Conservation (phyloP, 2,888 invertebrate species). For the Hybos culiciformis region DNA sequence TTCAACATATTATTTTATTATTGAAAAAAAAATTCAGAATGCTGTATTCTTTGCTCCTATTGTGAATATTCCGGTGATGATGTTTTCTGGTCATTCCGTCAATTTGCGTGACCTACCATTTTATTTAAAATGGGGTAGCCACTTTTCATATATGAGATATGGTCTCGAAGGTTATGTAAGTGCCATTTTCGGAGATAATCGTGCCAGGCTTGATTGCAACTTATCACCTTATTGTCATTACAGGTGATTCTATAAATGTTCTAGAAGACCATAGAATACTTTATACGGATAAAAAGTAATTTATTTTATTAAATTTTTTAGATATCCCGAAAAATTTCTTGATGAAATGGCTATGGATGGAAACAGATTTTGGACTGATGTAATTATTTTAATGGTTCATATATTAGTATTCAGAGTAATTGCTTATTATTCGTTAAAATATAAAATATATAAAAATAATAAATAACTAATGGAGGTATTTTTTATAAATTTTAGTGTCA, state of each 20-base stretch:
- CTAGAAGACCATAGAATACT: too few species aligned
- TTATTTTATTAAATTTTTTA: conserved; percentile 22
- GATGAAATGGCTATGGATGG: conserved; percentile 66
- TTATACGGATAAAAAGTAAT: too few species aligned
- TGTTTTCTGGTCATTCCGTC: conserved; percentile 94
- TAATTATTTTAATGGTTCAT: conserved; percentile 54
- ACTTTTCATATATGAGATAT: conserved; percentile 81
- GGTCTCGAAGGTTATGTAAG: conserved; percentile 76
- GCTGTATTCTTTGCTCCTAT: conserved; percentile 91
- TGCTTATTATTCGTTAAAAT: conserved; percentile 61
- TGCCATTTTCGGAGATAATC: conserved; percentile 69
- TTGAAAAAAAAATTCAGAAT: conserved; percentile 46
- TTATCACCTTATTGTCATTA: conserved; percentile 68
- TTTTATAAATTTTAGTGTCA: too few species aligned
- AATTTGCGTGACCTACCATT: conserved; percentile 71
- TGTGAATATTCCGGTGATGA: conserved; percentile 84
- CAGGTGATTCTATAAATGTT: too few species aligned
- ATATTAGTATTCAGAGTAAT: conserved; percentile 49
- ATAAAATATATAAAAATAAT: too few species aligned
- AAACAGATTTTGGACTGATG: conserved; percentile 73
- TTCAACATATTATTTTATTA: conserved; percentile 3
- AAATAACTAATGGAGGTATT: too few species aligned
- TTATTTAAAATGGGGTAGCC: conserved; percentile 83
- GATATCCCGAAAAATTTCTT: conserved; percentile 66
- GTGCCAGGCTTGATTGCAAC: conserved; percentile 60